phyloP scores from a whole-genome alignment of 1,140 invertebrate genomes.

The Steinernema khuongi region DNA sequence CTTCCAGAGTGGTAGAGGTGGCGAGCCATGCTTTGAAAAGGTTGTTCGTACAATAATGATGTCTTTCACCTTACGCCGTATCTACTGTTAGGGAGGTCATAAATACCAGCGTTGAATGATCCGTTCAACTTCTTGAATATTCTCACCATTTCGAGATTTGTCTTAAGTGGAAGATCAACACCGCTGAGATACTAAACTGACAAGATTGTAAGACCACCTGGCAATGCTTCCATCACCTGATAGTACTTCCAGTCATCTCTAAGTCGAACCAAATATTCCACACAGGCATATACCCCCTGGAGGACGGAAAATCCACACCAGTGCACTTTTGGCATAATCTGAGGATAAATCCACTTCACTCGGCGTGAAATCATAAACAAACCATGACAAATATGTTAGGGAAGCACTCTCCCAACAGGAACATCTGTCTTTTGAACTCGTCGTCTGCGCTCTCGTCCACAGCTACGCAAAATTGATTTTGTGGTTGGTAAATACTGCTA shows the following conservation, averaged over 20 bases:
- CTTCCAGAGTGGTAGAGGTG: constrained; percentile 29
- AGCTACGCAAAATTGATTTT: constrained; percentile 40
- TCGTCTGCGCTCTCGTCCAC: constrained; percentile 29
- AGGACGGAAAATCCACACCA: constrained; percentile 21
- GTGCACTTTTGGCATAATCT: constrained; percentile 8
- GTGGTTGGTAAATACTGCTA: constrained; percentile 35
- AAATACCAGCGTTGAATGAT: constrained; percentile 23
- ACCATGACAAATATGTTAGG: constrained; percentile 35
- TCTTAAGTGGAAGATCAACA: constrained; percentile 24
- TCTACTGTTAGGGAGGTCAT: not conserved
- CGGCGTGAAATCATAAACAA: not conserved
- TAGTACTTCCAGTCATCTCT: constrained; percentile 25
- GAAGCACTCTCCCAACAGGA: constrained; percentile 28
- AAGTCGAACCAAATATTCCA: constrained; percentile 1
- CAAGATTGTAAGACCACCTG: not conserved
- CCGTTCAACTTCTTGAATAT: constrained; percentile 29
- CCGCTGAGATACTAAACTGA: constrained; percentile 22
- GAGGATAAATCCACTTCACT: not conserved
- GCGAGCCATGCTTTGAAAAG: constrained; percentile 17
- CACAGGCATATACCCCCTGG: constrained; percentile 18
- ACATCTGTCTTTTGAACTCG: constrained; percentile 26
- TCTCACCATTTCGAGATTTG: constrained; percentile 33
- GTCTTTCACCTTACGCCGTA: not conserved
- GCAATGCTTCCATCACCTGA: not conserved
- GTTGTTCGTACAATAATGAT: not conserved